phyloP scores from a whole-genome alignment of 2,888 invertebrate species.

The Germaria angustata region DNA sequence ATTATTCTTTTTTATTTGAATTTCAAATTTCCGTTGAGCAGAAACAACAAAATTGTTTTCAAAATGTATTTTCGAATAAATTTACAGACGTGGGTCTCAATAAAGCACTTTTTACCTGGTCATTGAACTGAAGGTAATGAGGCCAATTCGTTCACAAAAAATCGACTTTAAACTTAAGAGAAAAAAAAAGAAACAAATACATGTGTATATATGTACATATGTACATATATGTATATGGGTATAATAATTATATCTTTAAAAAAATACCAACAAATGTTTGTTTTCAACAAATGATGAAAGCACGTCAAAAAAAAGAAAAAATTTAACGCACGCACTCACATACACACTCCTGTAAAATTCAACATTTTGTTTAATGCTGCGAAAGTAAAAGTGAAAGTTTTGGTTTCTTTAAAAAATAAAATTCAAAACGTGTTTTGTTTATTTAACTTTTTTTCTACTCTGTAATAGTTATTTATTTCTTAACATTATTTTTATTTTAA shows the following conservation, averaged over 20 bases:
- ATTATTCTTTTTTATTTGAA: conserved; percentile 15
- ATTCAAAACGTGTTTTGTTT: conserved; percentile 51
- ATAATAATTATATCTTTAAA: conserved; percentile 2
- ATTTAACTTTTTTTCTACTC: not conserved
- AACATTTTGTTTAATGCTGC: conserved; percentile 61
- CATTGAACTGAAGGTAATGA: conserved; percentile 57
- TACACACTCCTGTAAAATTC: not conserved
- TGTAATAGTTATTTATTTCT: conserved; percentile 10
- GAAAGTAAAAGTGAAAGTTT: conserved; percentile 67
- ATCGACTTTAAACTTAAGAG: not conserved
- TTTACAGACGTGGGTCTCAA: conserved; percentile 10
- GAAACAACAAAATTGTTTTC: conserved; percentile 32
- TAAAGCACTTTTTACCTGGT: conserved; percentile 31
- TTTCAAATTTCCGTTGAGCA: conserved; percentile 41
- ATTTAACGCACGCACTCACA: not conserved
- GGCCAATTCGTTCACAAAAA: conserved; percentile 39
- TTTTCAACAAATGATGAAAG: conserved; percentile 32
- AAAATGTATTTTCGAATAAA: conserved; percentile 22
- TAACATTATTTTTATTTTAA: conserved; percentile 7
- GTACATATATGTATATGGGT: too few species aligned
- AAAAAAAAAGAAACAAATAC: not conserved
- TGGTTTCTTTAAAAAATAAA: conserved; percentile 9
- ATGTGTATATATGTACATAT: too few species aligned
- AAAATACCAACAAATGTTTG: conserved; percentile 10
- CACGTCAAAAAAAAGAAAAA: not conserved